phyloP scores from a whole-genome alignment of 2,113 vertebrate genomes.

The Fulmarus glacialis region DNA sequence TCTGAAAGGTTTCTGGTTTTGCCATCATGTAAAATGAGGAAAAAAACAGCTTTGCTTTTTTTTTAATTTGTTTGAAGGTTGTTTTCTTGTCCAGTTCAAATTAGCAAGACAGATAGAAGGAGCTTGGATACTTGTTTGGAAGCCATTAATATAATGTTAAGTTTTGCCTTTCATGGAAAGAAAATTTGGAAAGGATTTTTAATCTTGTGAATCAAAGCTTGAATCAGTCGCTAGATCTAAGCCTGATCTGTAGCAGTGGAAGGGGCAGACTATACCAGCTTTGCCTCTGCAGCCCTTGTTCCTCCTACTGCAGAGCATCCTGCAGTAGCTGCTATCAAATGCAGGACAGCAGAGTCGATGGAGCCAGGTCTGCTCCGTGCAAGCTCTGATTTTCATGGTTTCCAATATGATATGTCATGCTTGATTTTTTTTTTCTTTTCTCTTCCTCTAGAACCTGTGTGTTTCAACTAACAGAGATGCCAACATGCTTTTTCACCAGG shows the following conservation, averaged over 20 bases:
- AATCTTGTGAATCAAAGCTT: neutral
- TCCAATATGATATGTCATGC: neutral
- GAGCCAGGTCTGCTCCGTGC: neutral
- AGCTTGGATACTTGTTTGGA: neutral
- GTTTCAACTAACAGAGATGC: neutral
- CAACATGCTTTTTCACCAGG: neutral
- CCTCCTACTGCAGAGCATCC: neutral
- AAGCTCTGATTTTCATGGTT: neutral
- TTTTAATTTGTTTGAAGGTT: neutral
- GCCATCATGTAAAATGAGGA: neutral
- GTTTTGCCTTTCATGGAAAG: neutral
- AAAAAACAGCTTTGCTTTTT: neutral
- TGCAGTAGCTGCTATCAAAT: neutral
- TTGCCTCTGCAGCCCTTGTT: neutral
- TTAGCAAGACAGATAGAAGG: neutral
- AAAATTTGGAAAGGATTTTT: neutral
- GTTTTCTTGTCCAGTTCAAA: neutral
- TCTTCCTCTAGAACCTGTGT: neutral
- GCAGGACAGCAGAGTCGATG: neutral
- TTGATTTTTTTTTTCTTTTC: neutral
- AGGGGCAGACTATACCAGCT: neutral
- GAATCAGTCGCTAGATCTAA: neutral
- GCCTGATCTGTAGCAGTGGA: neutral
- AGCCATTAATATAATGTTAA: neutral
- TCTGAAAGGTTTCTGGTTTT: neutral